Evolutionary conservation across 2,888 invertebrate species (phyloP).

Genomic region (Eupeodes latifasciatus): DNA sequence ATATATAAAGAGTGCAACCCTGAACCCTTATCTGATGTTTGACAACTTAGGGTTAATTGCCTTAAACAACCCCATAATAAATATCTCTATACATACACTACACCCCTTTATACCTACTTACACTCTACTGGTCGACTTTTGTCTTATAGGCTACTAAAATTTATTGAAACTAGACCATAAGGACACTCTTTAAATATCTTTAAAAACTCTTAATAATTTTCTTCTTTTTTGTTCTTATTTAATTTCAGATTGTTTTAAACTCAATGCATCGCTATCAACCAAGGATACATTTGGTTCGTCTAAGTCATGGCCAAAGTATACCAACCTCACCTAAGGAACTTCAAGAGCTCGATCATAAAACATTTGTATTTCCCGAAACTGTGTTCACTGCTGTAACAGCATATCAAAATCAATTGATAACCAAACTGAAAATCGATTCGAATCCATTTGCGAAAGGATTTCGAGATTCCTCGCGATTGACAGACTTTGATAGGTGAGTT

Average conservation of each 20-base stretch:
- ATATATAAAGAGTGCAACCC: constrained; percentile 7
- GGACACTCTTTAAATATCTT: too few species aligned
- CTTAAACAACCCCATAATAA: constrained; percentile 1
- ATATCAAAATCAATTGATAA: constrained; percentile 99
- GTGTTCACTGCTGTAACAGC: constrained; percentile 99
- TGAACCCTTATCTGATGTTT: constrained; percentile 18
- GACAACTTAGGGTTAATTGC: constrained; percentile 22
- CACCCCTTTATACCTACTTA: not conserved
- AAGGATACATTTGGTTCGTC: constrained; percentile 96
- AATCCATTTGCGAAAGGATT: constrained; percentile 99
- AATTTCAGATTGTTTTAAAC: constrained; percentile 95
- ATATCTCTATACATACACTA: not conserved
- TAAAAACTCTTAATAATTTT: not conserved
- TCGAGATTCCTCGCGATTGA: constrained; percentile 97
- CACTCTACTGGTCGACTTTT: not conserved
- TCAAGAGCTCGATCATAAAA: constrained; percentile 96
- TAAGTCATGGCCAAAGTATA: constrained; percentile 91
- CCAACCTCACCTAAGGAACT: constrained; percentile 91
- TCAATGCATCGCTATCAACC: constrained; percentile 99
- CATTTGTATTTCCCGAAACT: constrained; percentile 98
- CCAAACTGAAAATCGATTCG: constrained; percentile 99
- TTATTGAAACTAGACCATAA: not conserved
- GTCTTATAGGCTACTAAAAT: not conserved
- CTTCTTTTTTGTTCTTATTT: constrained; percentile 26
- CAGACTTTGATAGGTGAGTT: constrained; percentile 94